phyloP scores from a whole-genome alignment of 2,113 vertebrate species.

The Notothenia coriiceps region DNA sequence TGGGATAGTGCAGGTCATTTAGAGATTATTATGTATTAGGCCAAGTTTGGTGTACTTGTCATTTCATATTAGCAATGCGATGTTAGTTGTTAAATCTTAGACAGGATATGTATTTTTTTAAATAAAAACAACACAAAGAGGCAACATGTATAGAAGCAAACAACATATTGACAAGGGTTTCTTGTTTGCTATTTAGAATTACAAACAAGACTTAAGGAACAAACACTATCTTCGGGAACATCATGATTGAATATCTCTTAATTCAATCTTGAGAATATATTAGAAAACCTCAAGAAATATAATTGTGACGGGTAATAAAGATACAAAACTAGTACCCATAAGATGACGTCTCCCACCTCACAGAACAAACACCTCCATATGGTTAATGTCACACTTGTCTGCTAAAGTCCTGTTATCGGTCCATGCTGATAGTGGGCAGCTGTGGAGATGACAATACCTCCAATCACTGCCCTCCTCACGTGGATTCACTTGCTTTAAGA shows the following conservation, averaged over 20 bases:
- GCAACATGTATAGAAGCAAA: background rate
- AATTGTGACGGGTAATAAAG: too few species aligned
- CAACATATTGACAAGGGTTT: background rate
- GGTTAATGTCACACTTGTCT: conserved; percentile 26
- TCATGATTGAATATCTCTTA: background rate
- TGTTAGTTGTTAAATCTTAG: background rate
- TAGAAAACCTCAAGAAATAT: too few species aligned
- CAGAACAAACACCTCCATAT: background rate
- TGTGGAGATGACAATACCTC: conserved; percentile 35
- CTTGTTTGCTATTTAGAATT: background rate
- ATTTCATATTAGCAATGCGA: background rate
- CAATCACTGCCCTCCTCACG: conserved; percentile 9
- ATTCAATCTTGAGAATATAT: too few species aligned
- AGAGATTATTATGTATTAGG: background rate
- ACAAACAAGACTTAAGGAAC: background rate
- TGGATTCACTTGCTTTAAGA: background rate
- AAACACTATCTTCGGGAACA: background rate
- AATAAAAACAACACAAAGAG: background rate
- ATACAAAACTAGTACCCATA: background rate
- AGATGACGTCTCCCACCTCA: background rate
- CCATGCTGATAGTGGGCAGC: conserved; percentile 38
- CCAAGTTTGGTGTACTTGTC: background rate
- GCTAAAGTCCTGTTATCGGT: conserved; percentile 1
- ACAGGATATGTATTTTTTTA: background rate
- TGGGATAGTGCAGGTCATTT: background rate